phyloP scores from a whole-genome alignment of 2,888 invertebrate genomes.

The Drosophila parthenogenetica region DNA sequence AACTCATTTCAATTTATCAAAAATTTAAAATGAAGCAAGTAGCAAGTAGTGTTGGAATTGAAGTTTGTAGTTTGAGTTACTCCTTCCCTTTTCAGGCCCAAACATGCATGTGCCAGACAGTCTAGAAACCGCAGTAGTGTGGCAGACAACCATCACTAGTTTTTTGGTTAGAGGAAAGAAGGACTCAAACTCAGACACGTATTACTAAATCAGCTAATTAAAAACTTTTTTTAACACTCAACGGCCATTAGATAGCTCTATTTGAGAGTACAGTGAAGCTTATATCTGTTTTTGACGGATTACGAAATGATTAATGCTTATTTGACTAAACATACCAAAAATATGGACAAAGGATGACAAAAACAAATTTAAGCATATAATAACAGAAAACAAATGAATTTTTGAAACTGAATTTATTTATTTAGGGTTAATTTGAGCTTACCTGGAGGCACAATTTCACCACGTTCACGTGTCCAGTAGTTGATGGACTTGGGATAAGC shows the following conservation, averaged over 20 bases:
- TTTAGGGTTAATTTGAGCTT: conserved; percentile 59
- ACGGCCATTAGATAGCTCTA: conserved; percentile 60
- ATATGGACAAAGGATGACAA: too few relatives aligned
- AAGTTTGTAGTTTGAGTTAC: conserved; percentile 1
- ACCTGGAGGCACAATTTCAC: conserved; percentile 92
- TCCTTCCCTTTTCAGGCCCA: background rate
- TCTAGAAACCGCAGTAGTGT: conserved; percentile 53
- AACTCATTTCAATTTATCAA: conserved; percentile 70
- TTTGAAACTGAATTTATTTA: background rate
- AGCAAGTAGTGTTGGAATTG: conserved; percentile 4
- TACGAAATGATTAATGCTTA: conserved; percentile 39
- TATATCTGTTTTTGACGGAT: conserved; percentile 48
- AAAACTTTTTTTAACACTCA: conserved; percentile 76
- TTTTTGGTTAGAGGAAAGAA: background rate
- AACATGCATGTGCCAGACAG: conserved; percentile 40
- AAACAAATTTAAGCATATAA: too few relatives aligned
- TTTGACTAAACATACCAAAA: too few relatives aligned
- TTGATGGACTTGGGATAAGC: conserved; percentile 94
- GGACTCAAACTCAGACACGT: conserved; percentile 27
- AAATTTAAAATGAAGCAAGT: conserved; percentile 28
- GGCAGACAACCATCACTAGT: conserved; percentile 45
- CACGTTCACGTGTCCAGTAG: conserved; percentile 91
- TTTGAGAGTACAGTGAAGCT: conserved; percentile 19
- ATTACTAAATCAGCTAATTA: conserved; percentile 82
- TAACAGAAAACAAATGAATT: background rate